A percentile compares a stretch with the other conserved stretches of the same genome.
Conservation (phyloP, 2,888 invertebrate genomes). For the Philereme transversata region DNA sequence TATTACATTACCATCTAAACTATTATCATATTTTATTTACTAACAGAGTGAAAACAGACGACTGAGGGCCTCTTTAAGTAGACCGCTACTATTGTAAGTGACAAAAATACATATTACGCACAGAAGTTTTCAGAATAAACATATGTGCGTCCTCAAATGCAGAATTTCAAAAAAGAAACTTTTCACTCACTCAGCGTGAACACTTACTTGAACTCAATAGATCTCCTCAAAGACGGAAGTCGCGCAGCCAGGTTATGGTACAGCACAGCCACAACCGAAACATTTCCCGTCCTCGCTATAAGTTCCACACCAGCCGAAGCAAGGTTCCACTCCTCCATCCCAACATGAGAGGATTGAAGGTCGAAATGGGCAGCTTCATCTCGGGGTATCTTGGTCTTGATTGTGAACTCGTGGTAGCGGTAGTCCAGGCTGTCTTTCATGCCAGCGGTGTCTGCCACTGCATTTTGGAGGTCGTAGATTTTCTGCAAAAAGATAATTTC, state of each 20-base stretch:
- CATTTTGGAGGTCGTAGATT: slow-evolving; percentile 74
- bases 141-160: too few species aligned
- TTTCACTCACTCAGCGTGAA: too few species aligned
- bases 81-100: too few species aligned
- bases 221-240: slow-evolving; percentile 84
- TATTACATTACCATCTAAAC: too few species aligned
- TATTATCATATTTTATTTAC: too few species aligned
- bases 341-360: slow-evolving; percentile 46
- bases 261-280: slow-evolving; percentile 79
- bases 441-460: slow-evolving; percentile 63
- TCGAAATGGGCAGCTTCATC: slow-evolving; percentile 70
- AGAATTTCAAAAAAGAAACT: too few species aligned
- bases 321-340: slow-evolving; percentile 64
- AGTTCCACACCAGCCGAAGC: slow-evolving; percentile 69
- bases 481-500: slow-evolving; percentile 52
- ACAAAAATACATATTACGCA: too few species aligned
- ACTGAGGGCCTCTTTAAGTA: too few species aligned
- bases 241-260: slow-evolving; percentile 86
- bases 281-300: slow-evolving; percentile 57
- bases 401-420: slow-evolving; percentile 61
- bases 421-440: slow-evolving; percentile 61
- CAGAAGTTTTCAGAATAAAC: too few species aligned
- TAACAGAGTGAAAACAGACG: too few species aligned
- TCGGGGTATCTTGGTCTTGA: slow-evolving; percentile 58
- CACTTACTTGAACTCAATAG: slow-evolving; percentile 85